These are phyloP conservation scores for Eledona agricola DNA, from an alignment of 2,888 invertebrate genomes.

Conservation along the genomic window DNA sequence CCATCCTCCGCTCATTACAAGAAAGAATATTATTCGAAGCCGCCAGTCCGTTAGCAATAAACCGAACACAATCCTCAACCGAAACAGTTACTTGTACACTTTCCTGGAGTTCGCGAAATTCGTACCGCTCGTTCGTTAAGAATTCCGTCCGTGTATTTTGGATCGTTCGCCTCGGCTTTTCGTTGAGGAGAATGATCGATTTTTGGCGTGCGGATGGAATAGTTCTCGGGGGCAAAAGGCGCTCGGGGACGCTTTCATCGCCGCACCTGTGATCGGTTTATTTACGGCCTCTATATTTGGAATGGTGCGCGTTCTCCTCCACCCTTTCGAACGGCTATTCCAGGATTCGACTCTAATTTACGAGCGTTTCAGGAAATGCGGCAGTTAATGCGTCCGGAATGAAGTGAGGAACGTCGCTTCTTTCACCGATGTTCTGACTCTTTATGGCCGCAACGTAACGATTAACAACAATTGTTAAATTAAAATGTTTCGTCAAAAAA, in stretches of 20 bases:
- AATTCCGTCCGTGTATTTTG: conserved; percentile 31
- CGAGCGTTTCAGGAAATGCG: conserved; percentile 47
- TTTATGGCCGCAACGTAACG: conserved; percentile 16
- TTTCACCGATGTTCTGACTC: conserved; percentile 30
- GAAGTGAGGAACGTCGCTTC: conserved; percentile 31
- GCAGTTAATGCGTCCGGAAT: conserved; percentile 45
- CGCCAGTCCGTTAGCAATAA: conserved; percentile 4
- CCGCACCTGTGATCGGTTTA: conserved; percentile 51
- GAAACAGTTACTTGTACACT: conserved; percentile 9
- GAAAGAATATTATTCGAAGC: conserved; percentile 7
- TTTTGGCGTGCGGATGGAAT: conserved; percentile 37
- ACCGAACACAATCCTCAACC: conserved; percentile 6
- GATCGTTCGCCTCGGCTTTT: background rate
- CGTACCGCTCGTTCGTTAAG: conserved; percentile 24
- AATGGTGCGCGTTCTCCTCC: conserved; percentile 39
- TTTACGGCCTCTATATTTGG: conserved; percentile 52
- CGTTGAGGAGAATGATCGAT: conserved; percentile 39
- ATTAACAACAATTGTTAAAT: conserved; percentile 5
- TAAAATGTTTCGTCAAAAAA: too few relatives aligned
- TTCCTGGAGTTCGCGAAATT: conserved; percentile 1
- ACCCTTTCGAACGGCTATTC: conserved; percentile 45
- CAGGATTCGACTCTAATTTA: conserved; percentile 47
- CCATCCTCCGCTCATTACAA: conserved; percentile 4
- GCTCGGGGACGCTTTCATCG: conserved; percentile 46
- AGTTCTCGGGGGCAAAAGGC: conserved; percentile 36